Percentiles rank a stretch among this genome's conserved stretches.
Conservation (phyloP, 2,797 vertebrate genomes). For the Alfaro cultratus region DNA sequence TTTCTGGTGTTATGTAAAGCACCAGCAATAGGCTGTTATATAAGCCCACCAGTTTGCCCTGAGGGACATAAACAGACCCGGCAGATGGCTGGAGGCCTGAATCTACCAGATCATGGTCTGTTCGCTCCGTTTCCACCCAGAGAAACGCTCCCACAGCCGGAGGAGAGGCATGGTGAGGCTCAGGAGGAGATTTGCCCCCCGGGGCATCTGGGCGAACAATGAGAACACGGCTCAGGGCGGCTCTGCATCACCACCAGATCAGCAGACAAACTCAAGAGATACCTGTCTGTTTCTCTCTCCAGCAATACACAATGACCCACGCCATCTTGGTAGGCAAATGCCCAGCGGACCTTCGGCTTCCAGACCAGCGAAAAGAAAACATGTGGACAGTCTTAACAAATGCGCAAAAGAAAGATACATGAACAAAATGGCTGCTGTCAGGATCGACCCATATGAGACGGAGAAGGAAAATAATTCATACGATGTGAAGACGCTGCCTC, state of each 20-base stretch:
- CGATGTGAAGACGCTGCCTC: too few relatives aligned
- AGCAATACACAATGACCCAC: neutral
- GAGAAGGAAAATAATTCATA: too few relatives aligned
- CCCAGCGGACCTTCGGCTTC: too few relatives aligned
- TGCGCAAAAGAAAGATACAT: too few relatives aligned
- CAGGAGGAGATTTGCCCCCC: conserved; percentile 13
- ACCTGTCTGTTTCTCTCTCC: neutral
- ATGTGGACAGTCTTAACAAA: too few relatives aligned
- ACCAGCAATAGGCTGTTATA: neutral
- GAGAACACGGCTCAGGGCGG: conserved; percentile 39
- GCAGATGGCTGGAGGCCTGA: conserved; percentile 16
- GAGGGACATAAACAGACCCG: conserved; percentile 7
- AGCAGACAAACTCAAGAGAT: neutral
- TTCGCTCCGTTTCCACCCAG: conserved; percentile 20
- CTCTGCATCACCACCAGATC: conserved; percentile 12
- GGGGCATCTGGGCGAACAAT: conserved; percentile 38
- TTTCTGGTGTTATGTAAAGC: too few relatives aligned
- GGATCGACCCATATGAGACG: too few relatives aligned
- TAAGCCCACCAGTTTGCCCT: conserved; percentile 2
- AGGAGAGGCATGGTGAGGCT: conserved; percentile 25
- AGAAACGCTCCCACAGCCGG: conserved; percentile 13
- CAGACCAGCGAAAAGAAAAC: too few relatives aligned
- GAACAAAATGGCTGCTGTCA: too few relatives aligned
- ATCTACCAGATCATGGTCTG: conserved; percentile 27
- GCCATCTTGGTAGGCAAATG: too few relatives aligned